A percentile compares a stretch with the other conserved stretches of the same genome.
Evolutionary conservation across 2,797 vertebrate genomes (phyloP).

Genomic region (Squalus acanthias): DNA sequence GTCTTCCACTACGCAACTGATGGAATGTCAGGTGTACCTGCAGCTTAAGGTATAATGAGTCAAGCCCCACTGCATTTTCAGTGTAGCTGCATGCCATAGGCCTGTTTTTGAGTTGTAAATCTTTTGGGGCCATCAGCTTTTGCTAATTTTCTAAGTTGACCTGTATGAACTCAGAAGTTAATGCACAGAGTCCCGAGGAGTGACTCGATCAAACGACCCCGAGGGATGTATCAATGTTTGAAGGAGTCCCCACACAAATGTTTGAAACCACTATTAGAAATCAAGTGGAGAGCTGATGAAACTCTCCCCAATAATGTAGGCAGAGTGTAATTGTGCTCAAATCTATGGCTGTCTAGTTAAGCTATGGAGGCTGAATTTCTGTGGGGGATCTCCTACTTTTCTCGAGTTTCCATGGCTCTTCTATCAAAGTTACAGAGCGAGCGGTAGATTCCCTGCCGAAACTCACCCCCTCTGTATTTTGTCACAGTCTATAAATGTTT

Average conservation of each 20-base stretch:
- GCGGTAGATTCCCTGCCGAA: neutral
- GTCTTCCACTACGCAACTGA: neutral
- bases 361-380: neutral
- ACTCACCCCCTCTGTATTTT: neutral
- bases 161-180: neutral
- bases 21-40: neutral
- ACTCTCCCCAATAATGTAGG: no score
- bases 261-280: neutral
- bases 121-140: neutral
- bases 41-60: neutral
- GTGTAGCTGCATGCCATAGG: neutral
- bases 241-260: neutral
- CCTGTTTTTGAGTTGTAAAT: neutral
- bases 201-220: neutral
- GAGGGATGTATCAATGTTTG: neutral
- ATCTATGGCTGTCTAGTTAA: neutral
- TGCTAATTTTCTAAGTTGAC: neutral
- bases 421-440: neutral
- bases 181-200: neutral
- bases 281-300: neutral
- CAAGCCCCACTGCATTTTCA: neutral
- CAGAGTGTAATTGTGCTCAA: neutral
- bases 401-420: neutral
- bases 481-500: neutral
- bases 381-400: neutral